Base-by-base conservation (phyloP, 2,113 vertebrate species). In the Alligator mississippiensis region DNA sequence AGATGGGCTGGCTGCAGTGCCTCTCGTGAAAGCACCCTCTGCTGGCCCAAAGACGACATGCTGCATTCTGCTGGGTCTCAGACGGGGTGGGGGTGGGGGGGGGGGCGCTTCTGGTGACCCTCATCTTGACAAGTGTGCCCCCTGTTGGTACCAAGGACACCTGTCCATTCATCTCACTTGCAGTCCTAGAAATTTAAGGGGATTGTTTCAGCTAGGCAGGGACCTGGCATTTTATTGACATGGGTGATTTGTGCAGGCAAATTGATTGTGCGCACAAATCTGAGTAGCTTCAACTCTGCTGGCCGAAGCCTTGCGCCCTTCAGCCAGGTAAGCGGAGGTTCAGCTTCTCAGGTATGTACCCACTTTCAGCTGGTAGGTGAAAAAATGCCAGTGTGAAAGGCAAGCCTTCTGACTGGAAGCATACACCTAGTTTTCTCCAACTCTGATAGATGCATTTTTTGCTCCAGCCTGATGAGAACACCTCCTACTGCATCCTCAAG, bases 281-380 rank as follows among this genome's bases (percentile, higher is more conserved):
- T 75, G 80, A 76, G 72, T 27, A 27, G 70, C 70, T 17, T 25
- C 75, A 87, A 9, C 66, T 11, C 27, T 0, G 0, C 24, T 75
- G 28, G 25, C 27, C 54, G 19, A 47, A 47, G 15, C 21, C 57
- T 75, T 93, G 27, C 58, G 85, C 47, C 34, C 80, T 75, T 27
- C 2, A 2, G 30, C 80, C 38, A 30, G 13, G 78, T 58, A 25
- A 90, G 28, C 30, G 70, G 9, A 21, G 5, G 34, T 83, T n/a
- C 47, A 47, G 47, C 47, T 47, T 47, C 47, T 47, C 47, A 47
- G 47, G 9, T 47, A 47, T 47, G 47, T 47, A 8, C 47, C 47
- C 6, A 47, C 47, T 47, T 47, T 9, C 47, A 47, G 47, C 47
- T 47, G 47, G 47, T 47, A 47, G 47, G 47, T 47, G 47, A 47